Evolutionary conservation across 2,113 vertebrate species (phyloP).

Genomic region (Piprites chloris): DNA sequence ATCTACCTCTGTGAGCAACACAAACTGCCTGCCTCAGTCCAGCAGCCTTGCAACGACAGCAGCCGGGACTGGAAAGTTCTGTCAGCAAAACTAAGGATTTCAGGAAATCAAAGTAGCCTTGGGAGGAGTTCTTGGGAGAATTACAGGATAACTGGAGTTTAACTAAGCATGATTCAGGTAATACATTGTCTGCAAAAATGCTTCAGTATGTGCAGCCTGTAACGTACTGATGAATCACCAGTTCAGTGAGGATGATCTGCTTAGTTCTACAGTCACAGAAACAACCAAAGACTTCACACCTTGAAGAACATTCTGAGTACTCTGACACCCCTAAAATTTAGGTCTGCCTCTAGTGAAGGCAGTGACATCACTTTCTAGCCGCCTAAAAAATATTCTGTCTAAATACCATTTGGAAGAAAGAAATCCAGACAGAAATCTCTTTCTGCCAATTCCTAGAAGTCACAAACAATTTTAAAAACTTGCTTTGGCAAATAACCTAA

Average conservation of each 20-base stretch:
- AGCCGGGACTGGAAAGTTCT: background rate
- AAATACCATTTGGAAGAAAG: background rate
- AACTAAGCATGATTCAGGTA: background rate
- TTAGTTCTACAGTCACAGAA: background rate
- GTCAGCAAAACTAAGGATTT: background rate
- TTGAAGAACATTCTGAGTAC: background rate
- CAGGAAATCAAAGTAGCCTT: background rate
- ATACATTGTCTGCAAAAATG: background rate
- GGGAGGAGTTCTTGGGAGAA: background rate
- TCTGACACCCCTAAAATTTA: background rate
- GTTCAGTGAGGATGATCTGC: background rate
- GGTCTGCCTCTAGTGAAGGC: background rate
- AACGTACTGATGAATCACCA: background rate
- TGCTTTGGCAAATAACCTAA: background rate
- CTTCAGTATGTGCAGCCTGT: background rate
- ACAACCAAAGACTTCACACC: background rate
- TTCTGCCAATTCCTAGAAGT: background rate
- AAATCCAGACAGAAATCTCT: background rate
- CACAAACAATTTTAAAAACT: background rate
- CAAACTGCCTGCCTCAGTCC: background rate
- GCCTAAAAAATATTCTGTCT: background rate
- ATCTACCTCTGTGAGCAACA: background rate
- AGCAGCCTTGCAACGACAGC: background rate
- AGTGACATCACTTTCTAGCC: background rate
- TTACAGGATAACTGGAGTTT: background rate